These are phyloP conservation scores for Peromyscus nudipes DNA, from an alignment of 2,797 vertebrate genomes.

Conservation along the genomic window DNA sequence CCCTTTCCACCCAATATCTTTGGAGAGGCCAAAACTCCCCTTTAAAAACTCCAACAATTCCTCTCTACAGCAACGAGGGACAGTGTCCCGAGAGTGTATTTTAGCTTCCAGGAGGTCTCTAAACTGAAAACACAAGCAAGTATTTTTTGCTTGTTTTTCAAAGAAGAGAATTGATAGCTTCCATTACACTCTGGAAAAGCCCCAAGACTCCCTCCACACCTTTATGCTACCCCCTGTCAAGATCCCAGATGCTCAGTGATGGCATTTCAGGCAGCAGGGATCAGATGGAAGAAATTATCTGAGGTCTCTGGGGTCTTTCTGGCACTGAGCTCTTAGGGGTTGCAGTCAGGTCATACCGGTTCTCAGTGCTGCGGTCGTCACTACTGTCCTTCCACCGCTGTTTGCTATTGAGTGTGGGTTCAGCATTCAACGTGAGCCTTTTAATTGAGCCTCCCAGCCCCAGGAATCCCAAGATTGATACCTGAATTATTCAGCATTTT, in stretches of 20 bases:
- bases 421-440: background rate
- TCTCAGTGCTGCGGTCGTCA: background rate
- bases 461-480: slow-evolving; percentile 50
- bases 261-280: slow-evolving; percentile 12
- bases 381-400: background rate
- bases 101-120: background rate
- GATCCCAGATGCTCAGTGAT: background rate
- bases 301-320: slow-evolving; percentile 33
- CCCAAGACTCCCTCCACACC: background rate
- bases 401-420: slow-evolving; percentile 8
- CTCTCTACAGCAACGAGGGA: background rate
- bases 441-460: slow-evolving; percentile 47
- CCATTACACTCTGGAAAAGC: slow-evolving; percentile 28
- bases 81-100: background rate
- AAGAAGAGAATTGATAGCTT: slow-evolving; percentile 55
- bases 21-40: background rate
- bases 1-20: background rate
- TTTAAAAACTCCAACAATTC: background rate
- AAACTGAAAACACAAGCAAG: background rate
- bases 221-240: too few species aligned
- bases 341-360: background rate
- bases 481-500: slow-evolving; percentile 71
- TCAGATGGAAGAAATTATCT: slow-evolving; percentile 14
- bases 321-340: background rate
- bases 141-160: slow-evolving; percentile 42